Evolutionary conservation across 2,888 invertebrate genomes (phyloP), one percentile per base, ranked within the genome.

Genomic region (Camponotus fellah): DNA sequence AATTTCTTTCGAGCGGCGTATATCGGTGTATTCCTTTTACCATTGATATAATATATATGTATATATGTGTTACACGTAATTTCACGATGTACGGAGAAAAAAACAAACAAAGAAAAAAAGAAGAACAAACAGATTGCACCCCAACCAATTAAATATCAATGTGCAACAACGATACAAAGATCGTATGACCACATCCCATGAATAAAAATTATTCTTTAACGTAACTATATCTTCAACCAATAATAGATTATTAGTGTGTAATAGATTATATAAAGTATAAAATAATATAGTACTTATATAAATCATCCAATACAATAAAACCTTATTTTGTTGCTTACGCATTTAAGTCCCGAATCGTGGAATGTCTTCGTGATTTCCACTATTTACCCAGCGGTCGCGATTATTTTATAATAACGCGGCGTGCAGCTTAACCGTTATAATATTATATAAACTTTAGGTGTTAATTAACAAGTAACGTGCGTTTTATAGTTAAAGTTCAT

Each of bases 321-420:
- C 92, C 87, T 91, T 92, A 91, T 92, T 92, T 90, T 91, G 86
- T 93, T 91, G 92, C 92, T 92, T 94, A 94, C 93, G 93, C 93
- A 91, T 91, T 93, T 94, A 94, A 94, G 94, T 94, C 94, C 93
- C 94, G 91, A 93, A 89, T 94, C 93, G 94, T 94, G 94, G 94
- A 95, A 95, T 94, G 94, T 94, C 93, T 92, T 89, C 88, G 88
- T 92, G 91, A 93, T 93, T 94, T 94, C 94, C 94, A 94, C 94
- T 91, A 90, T 92, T 92, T 91, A 92, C 92, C 92, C 92, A 93
- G 79, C 79, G 60, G 5, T 71, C 74, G 79, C 79, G 26, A 21
- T 53, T 92, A 93, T 92, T 91, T 92, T 92, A 91, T 87, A 90
- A 89, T 69, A 56, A 91, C 88, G 91, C 93, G 91, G 88, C 90